Evolutionary conservation across 2,888 invertebrate species (phyloP), one percentile per base, ranked within the genome.

Genomic region (Apotomis capreana): DNA sequence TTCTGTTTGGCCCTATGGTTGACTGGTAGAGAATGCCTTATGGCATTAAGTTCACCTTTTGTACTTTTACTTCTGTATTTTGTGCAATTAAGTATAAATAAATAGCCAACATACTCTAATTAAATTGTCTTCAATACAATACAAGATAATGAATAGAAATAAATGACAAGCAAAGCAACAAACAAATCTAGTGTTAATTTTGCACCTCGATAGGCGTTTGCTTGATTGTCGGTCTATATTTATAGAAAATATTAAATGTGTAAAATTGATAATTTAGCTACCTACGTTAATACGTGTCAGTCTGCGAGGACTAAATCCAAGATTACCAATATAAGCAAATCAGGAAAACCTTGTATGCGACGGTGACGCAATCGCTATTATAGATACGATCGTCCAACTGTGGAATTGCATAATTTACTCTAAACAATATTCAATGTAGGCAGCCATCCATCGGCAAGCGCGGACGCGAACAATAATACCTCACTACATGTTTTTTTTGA

Each of bases 321-420:
- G 37, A 71, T 55, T 67, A 26, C 46, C 60, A 70, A 55, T 71
- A 67, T 67, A 60, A 72, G 68, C 55, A 26, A 61, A 70, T 65
- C 26, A 65, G 62, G 36, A 61, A 68, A 61, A 64, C 60, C 64
- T 69, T 77, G 78, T 79, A 79, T 75, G 76, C 77, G 76, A 77
- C 74, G 69, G 80, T 87, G 86, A 86, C 84, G 86, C 81, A 85
- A 87, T 83, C 78, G 74, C 74, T 40, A 40, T 40, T 40, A 40
- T 78, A 80, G 75, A 82, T 81, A 79, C 81, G 81, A 79, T 79
- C 75, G 78, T 78, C 15, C 46, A 60, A 64, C 54, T 55, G 69
- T 49, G 60, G 65, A 67, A 55, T 61, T 67, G 70, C 70, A 71
- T 67, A 71, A 71, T 57, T 67, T 57, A 67, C 65, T 61, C 70